A percentile compares a stretch with the other conserved stretches of the same genome.
These are phyloP conservation scores for Micromesistius poutassou DNA, from an alignment of 2,797 vertebrate genomes.

Conservation along the genomic window DNA sequence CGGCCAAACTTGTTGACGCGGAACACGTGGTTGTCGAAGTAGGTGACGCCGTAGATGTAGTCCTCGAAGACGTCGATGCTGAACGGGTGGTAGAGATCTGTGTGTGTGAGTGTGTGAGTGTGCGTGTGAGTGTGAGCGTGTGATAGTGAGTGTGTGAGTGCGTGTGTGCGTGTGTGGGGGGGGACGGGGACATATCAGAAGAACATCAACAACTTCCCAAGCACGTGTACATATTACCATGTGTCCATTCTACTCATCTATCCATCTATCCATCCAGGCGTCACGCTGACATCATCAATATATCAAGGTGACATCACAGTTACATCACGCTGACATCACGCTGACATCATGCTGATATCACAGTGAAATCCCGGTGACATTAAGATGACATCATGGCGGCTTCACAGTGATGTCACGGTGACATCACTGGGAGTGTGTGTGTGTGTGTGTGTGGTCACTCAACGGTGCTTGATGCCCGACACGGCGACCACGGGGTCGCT, in stretches of 20 bases:
- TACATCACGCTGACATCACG: too few relatives aligned
- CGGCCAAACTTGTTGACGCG: slow-evolving; percentile 93
- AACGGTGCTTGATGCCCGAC: slow-evolving; percentile 86
- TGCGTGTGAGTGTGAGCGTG: background rate
- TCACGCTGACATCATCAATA: too few relatives aligned
- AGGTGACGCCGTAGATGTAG: slow-evolving; percentile 93
- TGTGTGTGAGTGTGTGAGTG: background rate
- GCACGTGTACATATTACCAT: background rate
- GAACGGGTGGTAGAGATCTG: slow-evolving; percentile 90
- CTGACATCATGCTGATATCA: too few relatives aligned
- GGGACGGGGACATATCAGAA: background rate
- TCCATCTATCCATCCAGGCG: background rate
- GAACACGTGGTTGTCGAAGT: slow-evolving; percentile 93
- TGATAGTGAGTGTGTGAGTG: too few relatives aligned
- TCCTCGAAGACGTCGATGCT: slow-evolving; percentile 97
- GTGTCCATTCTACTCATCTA: background rate
- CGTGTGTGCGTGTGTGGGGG: background rate
- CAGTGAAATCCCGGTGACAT: too few relatives aligned
- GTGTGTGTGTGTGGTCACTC: slow-evolving; percentile 37
- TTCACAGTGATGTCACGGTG: too few relatives aligned
- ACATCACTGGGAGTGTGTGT: background rate
- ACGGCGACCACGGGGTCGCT: slow-evolving; percentile 86
- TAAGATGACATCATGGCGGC: too few relatives aligned
- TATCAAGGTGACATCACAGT: too few relatives aligned
- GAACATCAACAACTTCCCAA: background rate